Evolutionary conservation across 2,888 invertebrate genomes (phyloP), one percentile per base, ranked within the genome.

Genomic region (Elmis aenea): DNA sequence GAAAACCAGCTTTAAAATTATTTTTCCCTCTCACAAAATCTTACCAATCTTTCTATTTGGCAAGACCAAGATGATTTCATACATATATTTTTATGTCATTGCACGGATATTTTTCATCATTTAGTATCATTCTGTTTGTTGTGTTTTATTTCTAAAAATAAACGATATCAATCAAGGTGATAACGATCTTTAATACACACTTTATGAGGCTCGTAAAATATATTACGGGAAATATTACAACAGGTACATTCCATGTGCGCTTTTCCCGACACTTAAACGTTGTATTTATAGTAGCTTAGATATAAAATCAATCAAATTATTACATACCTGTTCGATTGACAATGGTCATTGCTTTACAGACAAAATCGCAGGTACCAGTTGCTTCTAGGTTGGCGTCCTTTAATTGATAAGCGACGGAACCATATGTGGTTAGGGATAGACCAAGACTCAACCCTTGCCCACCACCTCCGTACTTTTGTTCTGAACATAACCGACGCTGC

Each of bases 301-400:
- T n/a, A n/a, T n/a, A n/a, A n/a, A n/a, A n/a, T n/a, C 5, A 18
- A 5, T 5, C 18, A 5, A 6, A 18, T 16, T 3, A 24, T 8
- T 12, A 67, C 73, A 71, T 57, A 82, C 81, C 78, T 35, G 85
- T 85, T 57, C 81, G 79, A 58, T 82, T 81, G 66, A 85, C 78
- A 44, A 85, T 83, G 54, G 75, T 75, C 27, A 83, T 72, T 0
- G 83, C 84, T 39, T 81, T 74, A 62, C 78, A 79, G 6, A 85
- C 77, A 55, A 85, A 85, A 63, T 85, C 85, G 50, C 82, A 78
- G 1, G 81, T 81, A 5, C 81, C 78, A 2, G 76, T 79, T 0
- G 85, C 83, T 57, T 86, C 85, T 69, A 83, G 75, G 52, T 84
- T 84, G 34, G 85, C 85, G 51, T 85, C 85, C 54, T 85, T 83